Percentiles rank a stretch among this genome's conserved stretches.
Evolutionary conservation across 2,113 vertebrate genomes (phyloP).

Genomic region (Saccopteryx leptura): DNA sequence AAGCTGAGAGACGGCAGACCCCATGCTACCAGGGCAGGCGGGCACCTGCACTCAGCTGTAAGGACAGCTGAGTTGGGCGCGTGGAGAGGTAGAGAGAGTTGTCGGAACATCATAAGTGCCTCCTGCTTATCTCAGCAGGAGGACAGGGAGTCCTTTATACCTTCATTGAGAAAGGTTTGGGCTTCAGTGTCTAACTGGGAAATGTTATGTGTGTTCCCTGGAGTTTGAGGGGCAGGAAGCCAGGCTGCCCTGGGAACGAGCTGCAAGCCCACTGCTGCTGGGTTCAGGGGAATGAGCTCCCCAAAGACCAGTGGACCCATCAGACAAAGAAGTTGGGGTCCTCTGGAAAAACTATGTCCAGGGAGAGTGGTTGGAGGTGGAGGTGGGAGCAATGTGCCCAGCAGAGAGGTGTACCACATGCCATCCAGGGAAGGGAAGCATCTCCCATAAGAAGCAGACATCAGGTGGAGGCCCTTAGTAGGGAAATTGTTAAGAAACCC

Average conservation of each 20-base stretch:
- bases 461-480: not conserved
- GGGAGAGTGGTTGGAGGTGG: not conserved
- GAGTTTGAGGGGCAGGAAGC: not conserved
- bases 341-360: not conserved
- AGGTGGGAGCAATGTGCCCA: not conserved
- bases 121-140: not conserved
- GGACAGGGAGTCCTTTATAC: too few species aligned
- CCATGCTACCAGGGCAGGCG: fast-evolving
- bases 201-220: not conserved
- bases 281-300: not conserved
- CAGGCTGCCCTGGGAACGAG: not conserved
- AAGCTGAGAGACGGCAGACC: not conserved
- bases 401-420: not conserved
- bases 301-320: not conserved
- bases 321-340: not conserved
- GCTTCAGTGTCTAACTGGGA: not conserved
- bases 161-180: not conserved
- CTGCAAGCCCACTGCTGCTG: not conserved
- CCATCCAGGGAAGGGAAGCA: not conserved
- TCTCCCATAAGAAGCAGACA: not conserved
- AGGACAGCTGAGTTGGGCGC: not conserved
- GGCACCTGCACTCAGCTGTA: too few species aligned
- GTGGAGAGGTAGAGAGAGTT: not conserved
- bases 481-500: not conserved
- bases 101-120: not conserved